Evolutionary conservation across 1,140 invertebrate genomes (phyloP).

Genomic region (Drosophila takahashii): DNA sequence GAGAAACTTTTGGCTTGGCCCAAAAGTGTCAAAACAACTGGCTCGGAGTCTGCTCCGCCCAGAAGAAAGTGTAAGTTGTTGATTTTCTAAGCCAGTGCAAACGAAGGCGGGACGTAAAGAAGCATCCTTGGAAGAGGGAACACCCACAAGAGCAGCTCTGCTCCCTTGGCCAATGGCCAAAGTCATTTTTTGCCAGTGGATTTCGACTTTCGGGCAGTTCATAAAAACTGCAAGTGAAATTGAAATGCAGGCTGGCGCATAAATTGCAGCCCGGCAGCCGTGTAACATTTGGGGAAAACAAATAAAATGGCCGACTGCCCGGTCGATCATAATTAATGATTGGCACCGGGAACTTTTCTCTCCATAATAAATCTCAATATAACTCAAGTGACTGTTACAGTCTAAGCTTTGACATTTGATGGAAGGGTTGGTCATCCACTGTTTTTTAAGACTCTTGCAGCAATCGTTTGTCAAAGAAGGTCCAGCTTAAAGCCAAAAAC

Average conservation of each 20-base stretch:
- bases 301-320: constrained; percentile 51
- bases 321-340: constrained; percentile 78
- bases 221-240: constrained; percentile 68
- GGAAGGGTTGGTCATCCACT: constrained; percentile 54
- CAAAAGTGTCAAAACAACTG: constrained; percentile 81
- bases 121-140: constrained; percentile 2
- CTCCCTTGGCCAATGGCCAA: constrained; percentile 42
- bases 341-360: constrained; percentile 3
- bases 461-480: constrained; percentile 71
- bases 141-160: constrained; percentile 12
- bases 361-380: constrained; percentile 77
- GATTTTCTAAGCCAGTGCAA: constrained; percentile 50
- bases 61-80: constrained; percentile 75
- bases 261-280: constrained; percentile 41
- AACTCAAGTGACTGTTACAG: constrained; percentile 74
- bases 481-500: constrained; percentile 34
- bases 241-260: constrained; percentile 71
- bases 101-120: constrained; percentile 17
- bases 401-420: constrained; percentile 78
- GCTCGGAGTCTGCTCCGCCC: constrained; percentile 29
- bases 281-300: constrained; percentile 39
- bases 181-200: constrained; percentile 17
- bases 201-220: constrained; percentile 13
- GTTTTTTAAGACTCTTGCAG: constrained; percentile 15
- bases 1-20: constrained; percentile 55